Evolutionary conservation across 2,113 vertebrate genomes (phyloP), one percentile per base, ranked within the genome.

Genomic region (Stercorarius parasiticus): DNA sequence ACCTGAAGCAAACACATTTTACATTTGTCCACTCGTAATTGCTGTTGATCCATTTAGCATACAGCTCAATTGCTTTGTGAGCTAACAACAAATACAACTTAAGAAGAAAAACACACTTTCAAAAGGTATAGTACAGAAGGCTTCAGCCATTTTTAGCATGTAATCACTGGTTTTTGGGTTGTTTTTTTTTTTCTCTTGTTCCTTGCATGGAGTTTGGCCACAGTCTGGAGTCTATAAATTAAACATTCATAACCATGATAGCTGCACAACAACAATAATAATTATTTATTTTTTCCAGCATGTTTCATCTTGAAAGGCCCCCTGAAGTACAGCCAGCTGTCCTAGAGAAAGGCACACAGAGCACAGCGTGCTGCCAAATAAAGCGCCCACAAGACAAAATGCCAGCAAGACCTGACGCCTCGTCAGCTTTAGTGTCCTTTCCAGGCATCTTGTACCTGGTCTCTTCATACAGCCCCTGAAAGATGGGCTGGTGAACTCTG

Each of bases 11-110:
- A 91, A 91, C 19, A 11, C 38, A 30, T 91, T 82, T 95, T 77
- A 71, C 20, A 88, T 94, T 94, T 86, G 53, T 74, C 84, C 53
- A 70, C 34, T 55, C 8, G 1, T 91, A 81, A 70, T 62, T 61
- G 82, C 38, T 82, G 61, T 71, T 82, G 95, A 73, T 64, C 69
- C 67, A 67, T 89, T 93, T 86, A 91, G 50, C 59, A 45, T 81
- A 82, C 69, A 92, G 81, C 86, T 95, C 95, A 86, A 76, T 29
- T 80, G 29, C 67, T 81, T 65, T 76, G 61, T 61, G 88, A 91
- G 49, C 73, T 82, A 96, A 91, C 84, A 91, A 90, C 83, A 96
- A 96, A 86, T 27, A 74, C 81, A 83, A 55, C 42, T 67, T 58
- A 36, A 85, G 26, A 82, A 85, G 64, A 73, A 97, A 91, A 95